Percentiles rank a stretch among this genome's conserved stretches.
Conservation (phyloP, 2,888 invertebrate species). For the Acrocyrtus sp. region DNA sequence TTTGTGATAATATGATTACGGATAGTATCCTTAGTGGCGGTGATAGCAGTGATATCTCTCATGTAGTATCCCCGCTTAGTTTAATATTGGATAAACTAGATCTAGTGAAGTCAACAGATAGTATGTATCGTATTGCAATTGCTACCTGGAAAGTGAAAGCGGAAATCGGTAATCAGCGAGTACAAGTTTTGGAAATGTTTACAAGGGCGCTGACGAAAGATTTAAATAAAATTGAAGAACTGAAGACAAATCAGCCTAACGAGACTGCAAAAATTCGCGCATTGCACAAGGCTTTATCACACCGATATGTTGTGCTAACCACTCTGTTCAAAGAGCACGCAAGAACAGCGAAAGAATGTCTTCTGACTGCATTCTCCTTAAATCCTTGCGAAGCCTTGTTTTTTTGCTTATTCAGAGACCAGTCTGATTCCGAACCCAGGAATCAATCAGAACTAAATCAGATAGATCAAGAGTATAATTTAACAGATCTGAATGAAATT, state of each 20-base stretch:
- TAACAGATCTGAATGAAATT: background rate
- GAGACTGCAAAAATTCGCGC: constrained; percentile 12
- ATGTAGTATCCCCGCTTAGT: background rate
- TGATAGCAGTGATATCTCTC: no score
- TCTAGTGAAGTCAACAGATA: constrained; percentile 17
- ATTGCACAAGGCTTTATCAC: constrained; percentile 28
- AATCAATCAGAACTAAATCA: no score
- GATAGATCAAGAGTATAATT: no score
- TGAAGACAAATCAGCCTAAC: constrained; percentile 6
- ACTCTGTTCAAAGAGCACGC: constrained; percentile 27
- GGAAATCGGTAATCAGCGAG: background rate
- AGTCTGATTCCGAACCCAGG: no score
- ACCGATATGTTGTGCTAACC: constrained; percentile 41
- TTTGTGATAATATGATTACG: constrained; percentile 2
- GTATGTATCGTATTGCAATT: constrained; percentile 41
- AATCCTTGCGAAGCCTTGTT: constrained; percentile 47
- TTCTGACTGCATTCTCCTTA: constrained; percentile 56
- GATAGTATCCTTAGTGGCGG: no score
- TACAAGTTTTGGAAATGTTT: constrained; percentile 41
- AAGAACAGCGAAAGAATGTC: constrained; percentile 31
- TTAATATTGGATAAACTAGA: constrained; percentile 22
- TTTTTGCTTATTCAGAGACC: constrained; percentile 18
- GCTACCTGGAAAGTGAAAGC: constrained; percentile 11
- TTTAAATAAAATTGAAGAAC: constrained; percentile 39
- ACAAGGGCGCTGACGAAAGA: constrained; percentile 48